Conservation (phyloP, 2,888 invertebrate genomes). For the Xestoiulus laeticollis region DNA sequence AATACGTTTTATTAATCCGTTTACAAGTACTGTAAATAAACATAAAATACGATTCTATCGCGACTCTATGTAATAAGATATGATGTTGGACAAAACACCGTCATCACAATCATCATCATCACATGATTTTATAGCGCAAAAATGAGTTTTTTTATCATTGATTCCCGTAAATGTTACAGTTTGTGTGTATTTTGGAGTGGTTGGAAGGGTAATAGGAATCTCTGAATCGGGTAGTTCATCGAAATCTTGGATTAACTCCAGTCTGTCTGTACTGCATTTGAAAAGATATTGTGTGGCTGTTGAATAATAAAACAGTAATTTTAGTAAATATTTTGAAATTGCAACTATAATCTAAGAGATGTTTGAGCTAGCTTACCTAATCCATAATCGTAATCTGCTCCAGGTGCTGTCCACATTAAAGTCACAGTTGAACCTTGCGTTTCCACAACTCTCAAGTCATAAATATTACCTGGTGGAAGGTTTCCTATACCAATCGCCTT, state of each 20-base stretch:
- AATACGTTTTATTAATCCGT: too few species aligned
- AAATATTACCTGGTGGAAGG: not conserved
- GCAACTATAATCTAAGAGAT: too few species aligned
- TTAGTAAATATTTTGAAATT: not conserved
- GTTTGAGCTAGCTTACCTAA: too few species aligned
- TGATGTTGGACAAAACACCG: not conserved
- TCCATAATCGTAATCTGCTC: constrained; percentile 27
- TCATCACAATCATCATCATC: not conserved
- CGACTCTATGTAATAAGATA: not conserved
- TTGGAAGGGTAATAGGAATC: not conserved
- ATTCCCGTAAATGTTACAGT: not conserved
- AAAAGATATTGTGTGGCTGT: not conserved
- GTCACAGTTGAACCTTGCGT: not conserved
- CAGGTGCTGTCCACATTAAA: constrained; percentile 35
- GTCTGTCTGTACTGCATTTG: constrained; percentile 32
- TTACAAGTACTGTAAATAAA: too few species aligned
- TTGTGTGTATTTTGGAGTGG: not conserved
- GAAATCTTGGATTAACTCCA: not conserved
- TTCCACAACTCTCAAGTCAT: not conserved
- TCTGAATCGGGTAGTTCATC: not conserved
- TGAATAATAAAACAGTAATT: not conserved
- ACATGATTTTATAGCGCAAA: constrained; percentile 19
- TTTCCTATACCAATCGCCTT: too few species aligned
- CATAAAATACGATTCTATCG: not conserved
- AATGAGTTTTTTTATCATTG: not conserved